Base-by-base conservation (phyloP, 64 coral and sea anemone genomes). In the Stichodactyla mertensii region DNA sequence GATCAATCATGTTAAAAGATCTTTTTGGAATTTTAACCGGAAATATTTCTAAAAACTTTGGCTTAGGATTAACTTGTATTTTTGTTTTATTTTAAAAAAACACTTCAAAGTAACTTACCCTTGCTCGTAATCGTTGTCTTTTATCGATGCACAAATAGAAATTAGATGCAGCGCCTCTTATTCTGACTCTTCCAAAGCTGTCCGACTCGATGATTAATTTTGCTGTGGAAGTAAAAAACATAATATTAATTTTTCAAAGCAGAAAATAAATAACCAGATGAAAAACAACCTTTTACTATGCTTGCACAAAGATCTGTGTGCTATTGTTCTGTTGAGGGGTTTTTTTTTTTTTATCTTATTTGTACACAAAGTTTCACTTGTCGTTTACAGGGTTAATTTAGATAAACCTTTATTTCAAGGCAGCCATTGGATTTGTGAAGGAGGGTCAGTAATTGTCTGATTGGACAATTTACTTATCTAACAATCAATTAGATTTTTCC, bases 191-290 rank as follows among this genome's bases (percentile, higher is more conserved):
- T 88, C 94, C 94, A 92, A 96, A 96, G n/a, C 82, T 89, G 31
- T 90, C 91, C 57, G 94, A 96, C 86, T 96, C 94, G 64, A 96
- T 89, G 9, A 96, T 83, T 7, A 96, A 31, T 57, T 96, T 96
- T 16, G 88, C 94, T 96, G 86, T 81, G 16, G 53, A 53, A 81
- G 12, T 27, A 6, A 74, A 31, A 10, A 31, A 4, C 12, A 11
- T 74, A n/a, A 10, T 66, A 66, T n/a, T n/a, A 9, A 22, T 8
- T 22, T 22, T 66, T 66, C 20, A 66, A 22, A 0, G 62, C 19
- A 66, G 12, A 4, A n/a, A 66, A 1, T n/a, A 5, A 18, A 13
- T 66, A 20, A 66, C 8, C 22, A 66, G 7, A n/a, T 13, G 22
- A n/a, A 1, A 66, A 66, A 22, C 22, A 66, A 5, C 7, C 23